Conservation (phyloP, 2,888 invertebrate species). For the Galeopsomyia nigrocyanea region DNA sequence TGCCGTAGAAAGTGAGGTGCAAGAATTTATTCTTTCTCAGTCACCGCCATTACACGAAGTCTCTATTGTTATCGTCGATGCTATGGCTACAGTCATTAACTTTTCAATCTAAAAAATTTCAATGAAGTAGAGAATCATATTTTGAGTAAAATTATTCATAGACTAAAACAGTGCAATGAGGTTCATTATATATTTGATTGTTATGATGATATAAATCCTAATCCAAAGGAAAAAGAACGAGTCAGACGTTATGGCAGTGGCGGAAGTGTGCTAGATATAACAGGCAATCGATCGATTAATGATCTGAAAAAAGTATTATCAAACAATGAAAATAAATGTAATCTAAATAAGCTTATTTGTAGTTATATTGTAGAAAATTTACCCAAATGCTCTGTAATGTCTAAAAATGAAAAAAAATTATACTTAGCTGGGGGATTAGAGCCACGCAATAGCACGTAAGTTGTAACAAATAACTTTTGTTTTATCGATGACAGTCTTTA, state of each 20-base stretch:
- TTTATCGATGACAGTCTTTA: background rate
- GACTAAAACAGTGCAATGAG: slow-evolving; percentile 3
- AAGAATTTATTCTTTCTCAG: background rate
- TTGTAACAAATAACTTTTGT: background rate
- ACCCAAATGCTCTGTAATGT: background rate
- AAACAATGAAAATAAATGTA: slow-evolving; percentile 19
- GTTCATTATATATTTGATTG: slow-evolving; percentile 19
- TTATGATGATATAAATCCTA: slow-evolving; percentile 11
- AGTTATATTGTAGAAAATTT: slow-evolving; percentile 17
- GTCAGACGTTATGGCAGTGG: background rate
- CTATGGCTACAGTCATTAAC: slow-evolving; percentile 16
- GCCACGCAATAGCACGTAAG: slow-evolving; percentile 6
- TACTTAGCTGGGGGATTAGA: slow-evolving; percentile 6
- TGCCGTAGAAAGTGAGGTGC: slow-evolving; percentile 11
- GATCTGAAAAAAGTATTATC: slow-evolving; percentile 17
- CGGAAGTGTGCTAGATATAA: background rate
- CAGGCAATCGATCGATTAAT: background rate
- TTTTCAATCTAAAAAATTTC: background rate
- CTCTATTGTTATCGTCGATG: slow-evolving; percentile 2
- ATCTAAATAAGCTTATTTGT: slow-evolving; percentile 8
- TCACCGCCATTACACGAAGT: background rate
- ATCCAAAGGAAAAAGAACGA: slow-evolving; percentile 22
- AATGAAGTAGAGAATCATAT: slow-evolving; percentile 4
- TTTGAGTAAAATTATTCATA: background rate
- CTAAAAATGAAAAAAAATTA: slow-evolving; percentile 6